Percentiles rank a stretch among this genome's conserved stretches.
Conservation (phyloP, 2,797 vertebrate genomes). For the Ambastaia sidthimunki region DNA sequence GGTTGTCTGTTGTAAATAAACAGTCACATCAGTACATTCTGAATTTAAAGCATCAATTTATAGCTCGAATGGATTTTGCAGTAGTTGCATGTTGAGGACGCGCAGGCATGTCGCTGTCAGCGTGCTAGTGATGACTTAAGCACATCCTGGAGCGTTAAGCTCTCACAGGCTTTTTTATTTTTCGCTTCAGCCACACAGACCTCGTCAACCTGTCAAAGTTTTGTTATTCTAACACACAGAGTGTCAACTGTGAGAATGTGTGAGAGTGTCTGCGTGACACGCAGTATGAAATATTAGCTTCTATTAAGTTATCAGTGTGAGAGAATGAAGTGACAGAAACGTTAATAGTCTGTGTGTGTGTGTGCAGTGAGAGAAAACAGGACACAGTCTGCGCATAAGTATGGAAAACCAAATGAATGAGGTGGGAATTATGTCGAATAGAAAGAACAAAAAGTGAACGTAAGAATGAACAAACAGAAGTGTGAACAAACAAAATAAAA, state of each 20-base stretch:
- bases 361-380: not conserved
- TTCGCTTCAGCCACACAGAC: not conserved
- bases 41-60: constrained; percentile 67
- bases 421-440: constrained; percentile 5
- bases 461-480: not conserved
- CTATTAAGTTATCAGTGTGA: constrained; percentile 2
- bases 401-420: not conserved
- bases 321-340: constrained; percentile 9
- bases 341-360: not conserved
- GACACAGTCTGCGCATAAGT: not conserved
- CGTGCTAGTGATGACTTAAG: constrained; percentile 50
- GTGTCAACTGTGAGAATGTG: constrained; percentile 21
- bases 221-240: not conserved
- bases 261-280: not conserved
- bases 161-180: not conserved
- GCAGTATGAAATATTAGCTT: not conserved
- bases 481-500: not conserved
- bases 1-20: constrained; percentile 63
- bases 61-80: constrained; percentile 56
- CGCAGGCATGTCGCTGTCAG: constrained; percentile 48
- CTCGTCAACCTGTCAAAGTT: not conserved
- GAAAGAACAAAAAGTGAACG: constrained; percentile 15
- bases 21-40: constrained; percentile 60
- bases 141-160: constrained; percentile 47
- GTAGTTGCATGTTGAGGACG: constrained; percentile 49